Conservation (phyloP, 1,140 invertebrate species). For the Neodiprion lecontei region DNA sequence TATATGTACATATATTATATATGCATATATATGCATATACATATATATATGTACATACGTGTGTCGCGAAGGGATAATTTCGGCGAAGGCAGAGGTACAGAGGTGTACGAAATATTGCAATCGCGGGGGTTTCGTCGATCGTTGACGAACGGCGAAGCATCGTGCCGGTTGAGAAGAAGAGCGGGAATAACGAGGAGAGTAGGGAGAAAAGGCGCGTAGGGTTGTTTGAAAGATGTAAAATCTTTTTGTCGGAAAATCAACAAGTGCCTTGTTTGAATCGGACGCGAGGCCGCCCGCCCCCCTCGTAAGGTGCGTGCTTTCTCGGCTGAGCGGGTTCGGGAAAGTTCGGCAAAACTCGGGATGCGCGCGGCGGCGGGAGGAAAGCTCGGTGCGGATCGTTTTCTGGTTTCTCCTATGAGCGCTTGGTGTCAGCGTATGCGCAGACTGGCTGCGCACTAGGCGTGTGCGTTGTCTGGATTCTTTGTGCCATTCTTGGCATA, state of each 20-base stretch:
- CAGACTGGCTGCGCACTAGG: slow-evolving; percentile 80
- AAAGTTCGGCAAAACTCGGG: slow-evolving; percentile 16
- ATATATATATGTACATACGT: no score
- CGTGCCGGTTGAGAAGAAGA: no score
- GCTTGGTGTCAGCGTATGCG: slow-evolving; percentile 77
- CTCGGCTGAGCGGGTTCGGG: slow-evolving; percentile 34
- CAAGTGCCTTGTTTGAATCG: slow-evolving; percentile 13
- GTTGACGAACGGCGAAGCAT: no score
- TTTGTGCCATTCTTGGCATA: slow-evolving; percentile 94
- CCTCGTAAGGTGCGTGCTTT: slow-evolving; percentile 34
- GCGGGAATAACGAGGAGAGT: no score
- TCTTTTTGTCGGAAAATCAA: slow-evolving; percentile 15
- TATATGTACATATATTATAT: no score
- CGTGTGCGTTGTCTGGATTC: slow-evolving; percentile 91
- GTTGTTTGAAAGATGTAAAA: neutral
- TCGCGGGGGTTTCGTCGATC: no score
- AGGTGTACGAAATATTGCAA: no score
- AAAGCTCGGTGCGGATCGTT: slow-evolving; percentile 43
- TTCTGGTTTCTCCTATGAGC: slow-evolving; percentile 67
- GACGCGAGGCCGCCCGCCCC: slow-evolving; percentile 19
- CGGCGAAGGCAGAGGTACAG: no score
- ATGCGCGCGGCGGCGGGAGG: slow-evolving; percentile 53
- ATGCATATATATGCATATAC: no score
- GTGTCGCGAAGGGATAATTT: no score
- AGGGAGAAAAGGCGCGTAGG: no score